Conservation (phyloP, 2,113 vertebrate species). For the Erythrolamprus reginae region DNA sequence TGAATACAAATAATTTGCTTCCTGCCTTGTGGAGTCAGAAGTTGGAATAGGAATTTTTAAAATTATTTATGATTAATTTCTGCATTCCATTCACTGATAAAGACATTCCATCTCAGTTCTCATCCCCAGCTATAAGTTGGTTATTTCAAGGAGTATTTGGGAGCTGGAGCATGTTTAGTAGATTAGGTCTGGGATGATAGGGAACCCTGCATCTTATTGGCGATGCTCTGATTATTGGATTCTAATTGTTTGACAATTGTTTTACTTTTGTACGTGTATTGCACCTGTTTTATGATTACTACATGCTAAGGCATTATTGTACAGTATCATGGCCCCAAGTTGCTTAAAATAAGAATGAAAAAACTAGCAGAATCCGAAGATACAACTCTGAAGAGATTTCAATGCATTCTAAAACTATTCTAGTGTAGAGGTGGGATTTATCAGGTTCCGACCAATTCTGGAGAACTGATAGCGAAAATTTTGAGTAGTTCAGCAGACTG, state of each 20-base stretch:
- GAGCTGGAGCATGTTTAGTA: not conserved
- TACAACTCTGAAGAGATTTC: conserved; percentile 76
- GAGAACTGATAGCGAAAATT: no score
- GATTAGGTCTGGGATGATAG: not conserved
- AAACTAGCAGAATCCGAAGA: not conserved
- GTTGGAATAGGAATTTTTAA: conserved; percentile 62
- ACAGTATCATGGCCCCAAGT: not conserved
- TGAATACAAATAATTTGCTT: conserved; percentile 65
- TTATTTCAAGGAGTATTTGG: not conserved
- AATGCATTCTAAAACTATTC: conserved; percentile 75
- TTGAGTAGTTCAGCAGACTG: no score
- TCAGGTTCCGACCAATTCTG: no score
- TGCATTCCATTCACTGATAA: conserved; percentile 55
- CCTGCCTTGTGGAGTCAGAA: conserved; percentile 55
- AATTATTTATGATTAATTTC: conserved; percentile 38
- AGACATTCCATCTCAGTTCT: conserved; percentile 67
- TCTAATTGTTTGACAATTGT: not conserved
- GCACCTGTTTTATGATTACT: not conserved
- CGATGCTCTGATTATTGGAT: not conserved
- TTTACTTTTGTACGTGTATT: not conserved
- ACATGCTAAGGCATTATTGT: not conserved
- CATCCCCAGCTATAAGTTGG: conserved; percentile 27
- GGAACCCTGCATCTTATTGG: not conserved
- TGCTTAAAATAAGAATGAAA: not conserved
- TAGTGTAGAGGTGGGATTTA: conserved; percentile 25